Conservation (phyloP, 2,113 vertebrate genomes). For the Glaucidium brasilianum region DNA sequence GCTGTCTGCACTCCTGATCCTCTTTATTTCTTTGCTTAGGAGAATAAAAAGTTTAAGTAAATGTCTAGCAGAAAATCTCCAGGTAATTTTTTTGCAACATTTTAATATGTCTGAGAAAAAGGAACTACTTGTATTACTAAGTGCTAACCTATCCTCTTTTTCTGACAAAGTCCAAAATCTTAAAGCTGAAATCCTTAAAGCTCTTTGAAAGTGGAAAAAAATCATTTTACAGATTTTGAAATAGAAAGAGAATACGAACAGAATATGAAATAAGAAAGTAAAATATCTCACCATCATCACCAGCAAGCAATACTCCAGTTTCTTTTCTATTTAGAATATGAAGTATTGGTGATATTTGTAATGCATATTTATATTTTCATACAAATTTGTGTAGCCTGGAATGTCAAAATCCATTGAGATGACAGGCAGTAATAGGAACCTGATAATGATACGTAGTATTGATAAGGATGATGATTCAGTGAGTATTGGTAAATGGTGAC, state of each 20-base stretch:
- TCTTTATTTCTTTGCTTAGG: background rate
- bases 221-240: background rate
- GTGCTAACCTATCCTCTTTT: background rate
- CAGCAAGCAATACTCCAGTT: background rate
- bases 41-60: background rate
- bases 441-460: background rate
- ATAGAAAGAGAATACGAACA: background rate
- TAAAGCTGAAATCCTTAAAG: background rate
- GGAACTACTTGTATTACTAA: background rate
- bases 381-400: background rate
- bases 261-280: background rate
- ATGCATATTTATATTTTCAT: background rate
- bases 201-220: background rate
- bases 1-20: background rate
- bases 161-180: background rate
- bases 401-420: background rate
- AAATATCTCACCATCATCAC: background rate
- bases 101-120: background rate
- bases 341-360: background rate
- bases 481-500: background rate
- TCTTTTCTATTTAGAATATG: background rate
- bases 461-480: background rate
- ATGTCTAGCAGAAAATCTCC: background rate
- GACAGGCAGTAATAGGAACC: background rate
- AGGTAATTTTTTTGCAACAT: background rate